Conservation (phyloP, 2,888 invertebrate genomes). For the Pristionchus maxplancki region DNA sequence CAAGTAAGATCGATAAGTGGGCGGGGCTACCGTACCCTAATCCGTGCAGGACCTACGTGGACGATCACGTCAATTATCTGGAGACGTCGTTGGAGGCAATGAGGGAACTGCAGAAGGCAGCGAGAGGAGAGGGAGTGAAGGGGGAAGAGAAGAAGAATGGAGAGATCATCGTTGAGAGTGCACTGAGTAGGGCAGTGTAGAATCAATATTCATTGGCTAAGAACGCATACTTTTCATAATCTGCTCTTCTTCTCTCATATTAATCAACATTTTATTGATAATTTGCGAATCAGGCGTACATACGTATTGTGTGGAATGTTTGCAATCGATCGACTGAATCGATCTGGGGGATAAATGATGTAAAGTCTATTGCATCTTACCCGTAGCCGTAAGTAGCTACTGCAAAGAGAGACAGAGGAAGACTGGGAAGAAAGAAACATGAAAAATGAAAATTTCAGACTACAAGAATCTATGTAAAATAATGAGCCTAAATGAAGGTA, state of each 20-base stretch:
- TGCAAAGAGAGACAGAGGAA: not conserved
- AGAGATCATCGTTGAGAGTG: slow-evolving; percentile 16
- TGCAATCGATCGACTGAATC: not conserved
- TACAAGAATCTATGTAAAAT: not conserved
- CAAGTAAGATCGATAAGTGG: slow-evolving; percentile 16
- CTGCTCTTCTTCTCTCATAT: too few species aligned
- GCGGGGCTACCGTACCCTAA: not conserved
- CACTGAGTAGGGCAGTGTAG: not conserved
- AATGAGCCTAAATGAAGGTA: not conserved
- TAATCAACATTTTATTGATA: not conserved
- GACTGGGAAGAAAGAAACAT: not conserved
- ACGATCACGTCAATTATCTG: slow-evolving; percentile 47
- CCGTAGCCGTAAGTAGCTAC: slow-evolving; percentile 29
- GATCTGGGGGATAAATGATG: not conserved
- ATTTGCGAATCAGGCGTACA: not conserved
- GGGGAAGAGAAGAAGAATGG: not conserved
- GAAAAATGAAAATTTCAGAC: not conserved
- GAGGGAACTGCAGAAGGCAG: slow-evolving; percentile 26
- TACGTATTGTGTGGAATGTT: slow-evolving; percentile 18
- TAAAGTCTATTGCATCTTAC: slow-evolving; percentile 12
- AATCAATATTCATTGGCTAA: not conserved
- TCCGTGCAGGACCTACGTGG: slow-evolving; percentile 26
- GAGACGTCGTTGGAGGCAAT: slow-evolving; percentile 32
- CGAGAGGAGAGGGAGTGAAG: slow-evolving; percentile 11
- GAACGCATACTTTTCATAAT: too few species aligned